Percentiles rank a stretch among this genome's conserved stretches.
Conservation (phyloP, 2,888 invertebrate species). For the Ochropacha duplaris region DNA sequence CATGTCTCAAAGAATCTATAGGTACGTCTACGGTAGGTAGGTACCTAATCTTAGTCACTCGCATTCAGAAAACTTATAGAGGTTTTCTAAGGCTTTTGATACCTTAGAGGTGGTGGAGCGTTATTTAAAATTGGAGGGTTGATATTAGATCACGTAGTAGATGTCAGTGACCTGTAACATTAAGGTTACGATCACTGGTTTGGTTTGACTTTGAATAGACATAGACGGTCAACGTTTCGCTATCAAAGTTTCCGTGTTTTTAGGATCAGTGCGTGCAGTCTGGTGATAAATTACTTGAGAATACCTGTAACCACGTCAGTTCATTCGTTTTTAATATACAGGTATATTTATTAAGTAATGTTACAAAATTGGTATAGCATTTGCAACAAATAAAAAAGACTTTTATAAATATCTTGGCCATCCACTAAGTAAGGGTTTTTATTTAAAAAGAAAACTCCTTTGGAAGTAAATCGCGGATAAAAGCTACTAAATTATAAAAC, state of each 20-base stretch:
- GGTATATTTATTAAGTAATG: too few species aligned
- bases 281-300: neutral
- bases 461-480: too few species aligned
- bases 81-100: neutral
- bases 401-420: too few species aligned
- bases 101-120: neutral
- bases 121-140: neutral
- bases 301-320: too few species aligned
- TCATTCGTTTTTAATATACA: too few species aligned
- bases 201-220: neutral
- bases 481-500: too few species aligned
- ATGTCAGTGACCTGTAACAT: neutral
- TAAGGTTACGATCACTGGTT: neutral
- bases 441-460: too few species aligned
- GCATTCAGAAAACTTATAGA: constrained; percentile 1
- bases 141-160: neutral
- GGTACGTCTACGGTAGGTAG: constrained; percentile 19
- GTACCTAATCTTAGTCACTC: constrained; percentile 13
- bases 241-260: neutral
- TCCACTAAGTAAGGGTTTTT: too few species aligned
- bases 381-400: too few species aligned
- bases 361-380: too few species aligned
- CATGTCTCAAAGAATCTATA: constrained; percentile 53
- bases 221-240: neutral
- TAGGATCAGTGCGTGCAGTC: neutral